Percentiles rank a stretch among this genome's conserved stretches.
Conservation (phyloP, 2,113 vertebrate species). For the Pimephales promelas region DNA sequence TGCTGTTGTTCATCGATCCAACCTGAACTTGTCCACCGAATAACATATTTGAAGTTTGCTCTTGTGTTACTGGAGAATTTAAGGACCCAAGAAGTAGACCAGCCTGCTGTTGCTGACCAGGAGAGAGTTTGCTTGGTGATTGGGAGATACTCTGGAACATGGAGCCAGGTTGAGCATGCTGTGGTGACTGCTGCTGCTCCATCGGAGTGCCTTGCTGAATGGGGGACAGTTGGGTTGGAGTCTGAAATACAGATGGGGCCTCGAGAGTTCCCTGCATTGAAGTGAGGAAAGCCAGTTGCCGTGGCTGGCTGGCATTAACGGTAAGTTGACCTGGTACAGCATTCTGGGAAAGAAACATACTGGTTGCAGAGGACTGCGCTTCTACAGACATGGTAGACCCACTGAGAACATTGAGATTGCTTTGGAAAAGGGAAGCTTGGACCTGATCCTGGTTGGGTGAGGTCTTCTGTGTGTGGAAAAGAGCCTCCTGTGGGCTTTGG, state of each 20-base stretch:
- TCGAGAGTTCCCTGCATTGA: constrained; percentile 72
- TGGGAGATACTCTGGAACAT: constrained; percentile 78
- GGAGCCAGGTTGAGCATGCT: constrained; percentile 81
- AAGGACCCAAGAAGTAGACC: constrained; percentile 85
- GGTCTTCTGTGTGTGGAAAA: constrained; percentile 83
- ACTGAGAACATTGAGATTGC: constrained; percentile 83
- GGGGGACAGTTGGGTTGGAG: constrained; percentile 75
- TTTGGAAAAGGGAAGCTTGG: constrained; percentile 89
- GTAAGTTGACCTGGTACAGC: constrained; percentile 80
- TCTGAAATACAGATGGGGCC: constrained; percentile 76
- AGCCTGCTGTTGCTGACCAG: constrained; percentile 82
- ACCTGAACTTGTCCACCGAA: constrained; percentile 75
- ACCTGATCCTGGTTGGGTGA: constrained; percentile 87
- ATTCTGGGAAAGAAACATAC: constrained; percentile 87
- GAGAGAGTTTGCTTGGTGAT: constrained; percentile 73
- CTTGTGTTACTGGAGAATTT: constrained; percentile 70
- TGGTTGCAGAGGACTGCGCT: constrained; percentile 78
- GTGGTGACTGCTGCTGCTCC: constrained; percentile 86
- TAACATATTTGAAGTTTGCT: constrained; percentile 80
- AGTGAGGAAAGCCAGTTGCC: constrained; percentile 89
- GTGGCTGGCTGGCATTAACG: constrained; percentile 75
- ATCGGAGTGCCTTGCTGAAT: constrained; percentile 84
- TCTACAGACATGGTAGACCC: constrained; percentile 83
- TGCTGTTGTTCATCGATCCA: constrained; percentile 76
- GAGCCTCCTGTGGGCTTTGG: constrained; percentile 79